Evolutionary conservation across 1,140 invertebrate species (phyloP).

Genomic region (Ceratosolen solmsi): DNA sequence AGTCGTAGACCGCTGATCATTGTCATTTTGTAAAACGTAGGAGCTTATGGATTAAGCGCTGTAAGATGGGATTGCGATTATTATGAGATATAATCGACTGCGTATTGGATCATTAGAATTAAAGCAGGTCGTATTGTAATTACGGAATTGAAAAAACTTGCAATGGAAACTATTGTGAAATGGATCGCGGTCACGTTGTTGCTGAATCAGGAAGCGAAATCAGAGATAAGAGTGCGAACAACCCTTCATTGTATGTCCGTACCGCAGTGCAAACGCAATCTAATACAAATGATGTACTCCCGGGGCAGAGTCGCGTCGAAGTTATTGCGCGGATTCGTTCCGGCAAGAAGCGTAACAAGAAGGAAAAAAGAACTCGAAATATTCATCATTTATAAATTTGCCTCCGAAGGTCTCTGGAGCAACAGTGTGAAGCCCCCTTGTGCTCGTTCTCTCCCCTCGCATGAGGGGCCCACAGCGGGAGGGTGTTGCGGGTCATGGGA

Average conservation of each 20-base stretch:
- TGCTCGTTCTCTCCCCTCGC: conserved; percentile 30
- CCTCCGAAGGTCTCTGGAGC: conserved; percentile 10
- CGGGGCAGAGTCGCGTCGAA: background rate
- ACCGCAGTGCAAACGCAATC: background rate
- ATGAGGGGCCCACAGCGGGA: conserved; percentile 54
- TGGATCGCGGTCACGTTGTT: background rate
- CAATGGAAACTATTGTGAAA: background rate
- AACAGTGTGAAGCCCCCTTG: conserved; percentile 25
- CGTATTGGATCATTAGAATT: background rate
- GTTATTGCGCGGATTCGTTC: conserved; percentile 5
- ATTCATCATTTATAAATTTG: conserved; percentile 49
- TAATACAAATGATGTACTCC: conserved; percentile 33
- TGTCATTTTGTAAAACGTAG: too few relatives aligned
- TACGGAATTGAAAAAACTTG: background rate
- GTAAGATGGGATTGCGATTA: background rate
- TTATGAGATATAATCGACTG: background rate
- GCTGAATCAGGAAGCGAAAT: conserved; percentile 5
- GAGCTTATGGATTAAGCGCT: too few relatives aligned
- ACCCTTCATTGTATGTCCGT: background rate
- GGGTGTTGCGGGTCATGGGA: conserved; percentile 41
- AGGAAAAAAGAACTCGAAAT: conserved; percentile 38
- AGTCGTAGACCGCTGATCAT: too few relatives aligned
- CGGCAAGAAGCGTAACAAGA: background rate
- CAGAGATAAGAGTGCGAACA: background rate
- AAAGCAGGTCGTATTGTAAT: background rate